Conservation (phyloP, 1,140 invertebrate species). For the Bombus fervidus region DNA sequence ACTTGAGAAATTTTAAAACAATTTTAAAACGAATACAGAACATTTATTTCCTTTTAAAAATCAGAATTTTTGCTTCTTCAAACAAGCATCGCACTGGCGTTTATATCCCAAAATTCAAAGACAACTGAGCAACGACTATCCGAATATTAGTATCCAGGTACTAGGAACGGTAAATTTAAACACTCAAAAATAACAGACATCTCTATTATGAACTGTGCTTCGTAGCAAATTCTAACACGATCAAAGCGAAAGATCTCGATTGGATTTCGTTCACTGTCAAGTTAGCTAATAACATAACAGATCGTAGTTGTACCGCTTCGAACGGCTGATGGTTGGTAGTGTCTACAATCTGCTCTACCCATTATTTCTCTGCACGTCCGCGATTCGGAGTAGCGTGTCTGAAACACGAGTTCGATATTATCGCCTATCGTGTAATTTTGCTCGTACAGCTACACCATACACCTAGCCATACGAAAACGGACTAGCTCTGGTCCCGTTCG, state of each 20-base stretch:
- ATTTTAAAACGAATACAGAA: too few relatives aligned
- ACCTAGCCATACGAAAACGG: conserved; percentile 57
- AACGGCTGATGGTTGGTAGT: neutral
- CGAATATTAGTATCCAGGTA: too few relatives aligned
- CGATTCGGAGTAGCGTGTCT: conserved; percentile 66
- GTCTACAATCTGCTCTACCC: conserved; percentile 31
- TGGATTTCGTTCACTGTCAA: conserved; percentile 28
- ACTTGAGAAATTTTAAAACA: too few relatives aligned
- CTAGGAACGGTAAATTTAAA: too few relatives aligned
- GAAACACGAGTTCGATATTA: conserved; percentile 70
- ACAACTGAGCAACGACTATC: too few relatives aligned
- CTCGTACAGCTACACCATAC: conserved; percentile 51
- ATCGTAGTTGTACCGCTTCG: neutral
- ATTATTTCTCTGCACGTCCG: conserved; percentile 59
- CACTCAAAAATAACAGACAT: too few relatives aligned
- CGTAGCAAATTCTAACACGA: neutral
- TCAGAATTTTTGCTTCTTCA: too few relatives aligned
- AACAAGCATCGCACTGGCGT: too few relatives aligned
- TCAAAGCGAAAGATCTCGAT: conserved; percentile 34
- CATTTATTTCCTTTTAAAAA: too few relatives aligned
- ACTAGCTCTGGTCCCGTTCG: conserved; percentile 26
- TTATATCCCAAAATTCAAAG: too few relatives aligned
- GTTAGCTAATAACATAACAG: neutral
- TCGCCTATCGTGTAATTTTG: conserved; percentile 65
- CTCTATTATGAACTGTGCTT: neutral